Evolutionary conservation across 1,140 invertebrate species (phyloP), one percentile per base, ranked within the genome.

Genomic region (Anastrepha obliqua): DNA sequence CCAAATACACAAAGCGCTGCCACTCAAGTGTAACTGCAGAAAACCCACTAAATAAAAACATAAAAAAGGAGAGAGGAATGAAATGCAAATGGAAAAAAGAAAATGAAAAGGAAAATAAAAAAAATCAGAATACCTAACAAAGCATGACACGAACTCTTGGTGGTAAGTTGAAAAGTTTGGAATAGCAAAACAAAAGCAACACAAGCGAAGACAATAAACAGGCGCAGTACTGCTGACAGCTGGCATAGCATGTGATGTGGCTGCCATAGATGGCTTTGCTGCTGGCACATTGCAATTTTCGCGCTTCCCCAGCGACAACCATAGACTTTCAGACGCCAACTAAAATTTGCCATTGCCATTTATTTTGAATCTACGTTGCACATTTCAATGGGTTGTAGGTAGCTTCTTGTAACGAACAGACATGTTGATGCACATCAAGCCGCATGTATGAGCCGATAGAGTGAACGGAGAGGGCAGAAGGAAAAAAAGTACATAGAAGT

Each of bases 141-240:
- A 29, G 67, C 67, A 47, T 17, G 39, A 74, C 13, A 44, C 67
- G 67, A 44, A 74, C 42, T 13, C 67, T 7, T 7, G 67, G 67
- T 15, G 39, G 13, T n/a, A 39, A 74, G 67, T 74, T 17, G 67
- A 74, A 74, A 74, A 47, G 39, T 74, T 74, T 55, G 51, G 51
- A 2, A 11, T 55, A 55, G 51, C 1, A 70, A 44, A 17, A 15
- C 65, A 51, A 51, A 55, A 51, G 47, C 17, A n/a, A 47, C 8
- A 78, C 47, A 47, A n/a, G 47, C 17, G 17, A n/a, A 7, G 74
- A 81, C 74, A 81, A 81, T 81, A 81, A 81, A 58, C 74, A 81
- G 47, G 47, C 74, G 74, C 74, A 20, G 47, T 47, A 29, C 47
- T 11, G 74, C 74, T 55, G 74, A 55, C 74, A 81, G 74, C 15